Conservation (phyloP, 1,140 invertebrate genomes). For the Idris sp. region DNA sequence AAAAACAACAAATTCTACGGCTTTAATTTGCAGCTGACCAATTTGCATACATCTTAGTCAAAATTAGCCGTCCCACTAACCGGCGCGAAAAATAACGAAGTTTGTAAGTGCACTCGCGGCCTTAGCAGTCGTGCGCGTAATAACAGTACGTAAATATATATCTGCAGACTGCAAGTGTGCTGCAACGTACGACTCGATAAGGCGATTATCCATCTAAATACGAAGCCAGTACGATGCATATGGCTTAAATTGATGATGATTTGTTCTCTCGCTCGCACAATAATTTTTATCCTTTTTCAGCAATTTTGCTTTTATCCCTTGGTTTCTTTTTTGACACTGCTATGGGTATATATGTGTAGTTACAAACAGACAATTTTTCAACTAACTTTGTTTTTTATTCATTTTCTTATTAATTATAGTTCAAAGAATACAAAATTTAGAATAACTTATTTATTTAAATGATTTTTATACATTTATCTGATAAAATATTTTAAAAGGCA, state of each 20-base stretch:
- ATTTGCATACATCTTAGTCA: conserved; percentile 39
- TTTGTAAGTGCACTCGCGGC: conserved; percentile 46
- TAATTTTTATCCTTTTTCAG: too few relatives aligned
- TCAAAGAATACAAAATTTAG: too few relatives aligned
- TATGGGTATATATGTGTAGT: too few relatives aligned
- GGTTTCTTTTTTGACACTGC: too few relatives aligned
- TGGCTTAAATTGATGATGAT: conserved; percentile 75
- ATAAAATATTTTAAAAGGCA: too few relatives aligned
- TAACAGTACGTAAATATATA: conserved; percentile 68
- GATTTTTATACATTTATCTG: too few relatives aligned
- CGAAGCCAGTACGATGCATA: conserved; percentile 76
- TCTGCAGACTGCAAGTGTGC: conserved; percentile 70
- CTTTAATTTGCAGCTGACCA: conserved; percentile 23
- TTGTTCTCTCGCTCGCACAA: conserved; percentile 38
- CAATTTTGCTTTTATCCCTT: conserved; percentile 51
- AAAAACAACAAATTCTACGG: conserved; percentile 4
- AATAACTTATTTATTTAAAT: too few relatives aligned
- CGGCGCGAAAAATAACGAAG: conserved; percentile 53
- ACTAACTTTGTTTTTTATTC: too few relatives aligned
- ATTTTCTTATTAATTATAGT: too few relatives aligned
- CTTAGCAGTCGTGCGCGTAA: conserved; percentile 66
- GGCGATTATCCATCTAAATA: conserved; percentile 78
- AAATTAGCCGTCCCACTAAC: conserved; percentile 45
- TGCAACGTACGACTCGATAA: conserved; percentile 72
- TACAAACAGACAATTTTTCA: too few relatives aligned